Evolutionary conservation across 2,113 vertebrate species (phyloP), one percentile per base, ranked within the genome.

Genomic region (Campylorhamphus procurvoides): DNA sequence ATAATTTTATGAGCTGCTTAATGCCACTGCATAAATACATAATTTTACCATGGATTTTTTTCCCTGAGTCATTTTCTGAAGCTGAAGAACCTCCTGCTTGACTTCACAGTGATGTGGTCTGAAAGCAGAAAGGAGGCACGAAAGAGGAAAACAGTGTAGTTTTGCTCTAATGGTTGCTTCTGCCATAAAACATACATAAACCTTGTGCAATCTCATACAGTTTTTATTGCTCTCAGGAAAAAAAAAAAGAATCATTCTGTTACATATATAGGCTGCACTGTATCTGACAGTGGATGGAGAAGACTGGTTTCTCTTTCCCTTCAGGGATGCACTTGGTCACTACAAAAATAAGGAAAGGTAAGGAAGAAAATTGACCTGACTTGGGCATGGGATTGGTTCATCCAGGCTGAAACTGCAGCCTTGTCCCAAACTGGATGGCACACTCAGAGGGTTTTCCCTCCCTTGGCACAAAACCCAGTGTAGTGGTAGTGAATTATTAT

Each of bases 181-280:
- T 79, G 83, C 77, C 80, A 94, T 96, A 94, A 97, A 97, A 96
- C 85, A 96, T 95, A 62, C 28, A 96, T 95, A 93, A 95, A 87
- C 37, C 87, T 81, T 42, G 63, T 88, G 69, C 64, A 64, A 64
- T 59, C 92, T 94, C 87, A 96, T 94, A 49, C 89, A 96, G 47
- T 55, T 97, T 96, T 96, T 44, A 96, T 90, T 20, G 39, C 73
- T 50, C 53, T 64, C 35, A 14, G 24, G 37, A n/a, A 58, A 63
- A 58, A 85, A 60, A 58, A 12, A 50, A 63, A 49, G 56, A 15
- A 7, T 3, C 13, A 56, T 47, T 64, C 59, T 3, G 1, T 87
- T 53, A n/a, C 6, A 59, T 11, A 1, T 17, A 28, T 49, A 91
- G 84, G 42, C 35, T 59, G 6, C 27, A 17, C 14, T 49, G 60